A percentile compares a stretch with the other conserved stretches of the same genome.
Evolutionary conservation across 1,140 invertebrate species (phyloP).

Genomic region (Portunus trituberculatus): DNA sequence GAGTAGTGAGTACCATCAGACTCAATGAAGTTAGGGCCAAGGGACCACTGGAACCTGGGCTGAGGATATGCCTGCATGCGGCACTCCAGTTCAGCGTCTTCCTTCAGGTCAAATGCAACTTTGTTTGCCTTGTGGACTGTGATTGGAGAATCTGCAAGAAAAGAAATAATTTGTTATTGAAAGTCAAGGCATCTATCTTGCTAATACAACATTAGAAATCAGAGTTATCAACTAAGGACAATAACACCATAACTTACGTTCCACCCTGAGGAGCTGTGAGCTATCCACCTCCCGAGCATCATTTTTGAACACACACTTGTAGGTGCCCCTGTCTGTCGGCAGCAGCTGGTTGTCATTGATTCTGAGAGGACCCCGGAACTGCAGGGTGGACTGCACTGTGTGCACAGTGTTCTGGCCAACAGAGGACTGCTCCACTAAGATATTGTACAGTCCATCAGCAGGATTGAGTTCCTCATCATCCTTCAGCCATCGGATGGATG

Average conservation of each 20-base stretch:
- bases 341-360: conserved; percentile 87
- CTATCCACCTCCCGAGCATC: conserved; percentile 92
- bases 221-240: neutral
- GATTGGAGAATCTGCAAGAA: conserved; percentile 89
- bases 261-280: conserved; percentile 93
- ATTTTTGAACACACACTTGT: conserved; percentile 93
- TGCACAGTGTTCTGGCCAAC: conserved; percentile 85
- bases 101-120: conserved; percentile 91
- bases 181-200: neutral
- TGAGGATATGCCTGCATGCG: conserved; percentile 94
- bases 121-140: conserved; percentile 91
- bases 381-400: conserved; percentile 90
- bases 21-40: conserved; percentile 86
- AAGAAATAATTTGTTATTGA: conserved; percentile 66
- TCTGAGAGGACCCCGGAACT: conserved; percentile 88
- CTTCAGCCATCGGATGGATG: conserved; percentile 91
- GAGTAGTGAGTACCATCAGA: conserved; percentile 87
- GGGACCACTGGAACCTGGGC: conserved; percentile 95
- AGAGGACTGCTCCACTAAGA: conserved; percentile 88
- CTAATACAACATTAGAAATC: neutral
- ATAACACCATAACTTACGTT: conserved; percentile 85
- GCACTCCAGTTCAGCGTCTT: conserved; percentile 92
- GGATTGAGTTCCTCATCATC: conserved; percentile 87
- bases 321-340: conserved; percentile 91
- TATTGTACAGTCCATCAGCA: conserved; percentile 84